Evolutionary conservation across 2,113 vertebrate species (phyloP).

Genomic region (Ptilonorhynchus violaceus): DNA sequence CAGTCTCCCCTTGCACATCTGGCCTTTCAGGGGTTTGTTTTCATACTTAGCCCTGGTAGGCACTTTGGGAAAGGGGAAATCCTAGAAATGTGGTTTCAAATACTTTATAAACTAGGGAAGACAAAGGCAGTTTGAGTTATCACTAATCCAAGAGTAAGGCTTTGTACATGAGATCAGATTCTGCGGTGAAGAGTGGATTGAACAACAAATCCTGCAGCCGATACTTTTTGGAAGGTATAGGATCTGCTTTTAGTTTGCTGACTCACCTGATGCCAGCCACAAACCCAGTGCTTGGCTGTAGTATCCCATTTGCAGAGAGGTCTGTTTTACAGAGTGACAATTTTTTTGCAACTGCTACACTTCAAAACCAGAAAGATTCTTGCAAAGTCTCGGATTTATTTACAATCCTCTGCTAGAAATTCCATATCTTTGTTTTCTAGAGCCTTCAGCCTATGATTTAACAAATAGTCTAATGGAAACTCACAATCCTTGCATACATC

Average conservation of each 20-base stretch:
- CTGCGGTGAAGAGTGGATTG: not conserved
- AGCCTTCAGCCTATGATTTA: not conserved
- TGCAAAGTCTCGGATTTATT: not conserved
- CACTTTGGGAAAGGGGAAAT: not conserved
- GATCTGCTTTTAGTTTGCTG: not conserved
- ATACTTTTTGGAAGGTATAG: not conserved
- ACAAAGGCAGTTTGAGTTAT: not conserved
- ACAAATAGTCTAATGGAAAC: not conserved
- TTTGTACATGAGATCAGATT: not conserved
- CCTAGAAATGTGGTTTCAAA: not conserved
- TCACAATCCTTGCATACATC: not conserved
- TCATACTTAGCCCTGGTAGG: not conserved
- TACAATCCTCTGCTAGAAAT: not conserved
- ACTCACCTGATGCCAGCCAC: not conserved
- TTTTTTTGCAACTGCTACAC: not conserved
- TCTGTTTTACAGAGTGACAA: not conserved
- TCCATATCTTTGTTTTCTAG: not conserved
- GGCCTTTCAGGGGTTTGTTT: not conserved
- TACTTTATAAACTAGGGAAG: not conserved
- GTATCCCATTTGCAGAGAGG: not conserved
- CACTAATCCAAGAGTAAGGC: not conserved
- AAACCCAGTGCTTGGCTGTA: not conserved
- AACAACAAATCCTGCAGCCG: not conserved
- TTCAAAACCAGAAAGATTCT: not conserved
- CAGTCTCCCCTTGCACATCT: not conserved